Evolutionary conservation across 1,140 invertebrate species (phyloP).

Genomic region (Brachionus koreanus): DNA sequence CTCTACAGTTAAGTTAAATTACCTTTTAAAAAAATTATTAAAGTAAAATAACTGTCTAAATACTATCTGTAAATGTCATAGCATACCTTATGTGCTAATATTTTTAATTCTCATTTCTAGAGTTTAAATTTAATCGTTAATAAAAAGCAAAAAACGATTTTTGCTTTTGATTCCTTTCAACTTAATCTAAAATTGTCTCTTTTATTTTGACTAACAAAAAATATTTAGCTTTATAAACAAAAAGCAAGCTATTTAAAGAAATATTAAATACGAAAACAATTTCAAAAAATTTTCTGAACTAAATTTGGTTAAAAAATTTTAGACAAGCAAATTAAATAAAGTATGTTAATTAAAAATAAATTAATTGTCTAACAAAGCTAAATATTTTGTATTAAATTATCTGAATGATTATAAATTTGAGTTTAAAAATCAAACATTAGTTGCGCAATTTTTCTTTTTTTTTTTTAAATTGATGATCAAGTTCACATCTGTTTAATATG

Average conservation of each 20-base stretch:
- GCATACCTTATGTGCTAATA: background rate
- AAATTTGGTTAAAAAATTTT: background rate
- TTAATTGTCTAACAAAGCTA: background rate
- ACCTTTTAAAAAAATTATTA: too few species aligned
- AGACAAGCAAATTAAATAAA: background rate
- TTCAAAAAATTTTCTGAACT: background rate
- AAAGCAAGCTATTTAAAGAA: background rate
- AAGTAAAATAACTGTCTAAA: background rate
- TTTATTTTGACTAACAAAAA: too few species aligned
- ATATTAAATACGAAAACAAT: background rate
- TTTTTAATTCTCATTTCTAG: background rate
- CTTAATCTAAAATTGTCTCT: too few species aligned
- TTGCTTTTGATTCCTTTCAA: too few species aligned
- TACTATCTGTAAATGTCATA: background rate
- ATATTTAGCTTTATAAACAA: background rate
- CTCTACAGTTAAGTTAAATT: too few species aligned
- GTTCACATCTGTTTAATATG: background rate
- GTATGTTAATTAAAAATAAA: background rate
- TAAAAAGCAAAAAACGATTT: too few species aligned
- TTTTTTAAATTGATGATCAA: background rate
- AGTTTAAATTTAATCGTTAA: too few species aligned
- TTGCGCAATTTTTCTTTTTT: background rate
- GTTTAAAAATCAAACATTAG: background rate
- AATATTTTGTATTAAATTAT: background rate
- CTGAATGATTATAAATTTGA: background rate